A percentile compares a stretch with the other conserved stretches of the same genome.
phyloP scores from a whole-genome alignment of 2,113 vertebrate species.

The Mohoua ochrocephala region DNA sequence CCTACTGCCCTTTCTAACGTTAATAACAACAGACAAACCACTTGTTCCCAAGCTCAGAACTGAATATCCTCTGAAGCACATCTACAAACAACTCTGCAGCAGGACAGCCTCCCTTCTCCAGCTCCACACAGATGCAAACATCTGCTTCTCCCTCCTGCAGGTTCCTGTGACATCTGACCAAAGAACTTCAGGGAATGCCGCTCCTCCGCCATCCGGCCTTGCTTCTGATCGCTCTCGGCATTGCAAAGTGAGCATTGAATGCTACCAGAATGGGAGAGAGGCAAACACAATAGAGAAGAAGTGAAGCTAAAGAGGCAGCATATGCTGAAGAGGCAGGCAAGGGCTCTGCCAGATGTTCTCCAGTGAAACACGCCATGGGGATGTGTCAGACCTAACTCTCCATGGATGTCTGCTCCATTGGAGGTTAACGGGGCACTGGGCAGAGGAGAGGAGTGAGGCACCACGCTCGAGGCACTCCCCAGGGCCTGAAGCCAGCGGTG shows the following conservation, averaged over 20 bases:
- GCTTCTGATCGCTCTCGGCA: rapidly evolving
- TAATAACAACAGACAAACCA: background rate
- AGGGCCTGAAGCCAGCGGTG: background rate
- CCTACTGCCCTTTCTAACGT: background rate
- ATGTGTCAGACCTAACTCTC: background rate
- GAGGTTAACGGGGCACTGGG: background rate
- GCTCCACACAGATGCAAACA: background rate
- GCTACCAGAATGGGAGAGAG: background rate
- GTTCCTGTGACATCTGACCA: background rate
- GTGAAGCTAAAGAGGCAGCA: background rate
- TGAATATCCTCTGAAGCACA: background rate
- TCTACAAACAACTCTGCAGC: background rate
- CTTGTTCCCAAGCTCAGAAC: background rate
- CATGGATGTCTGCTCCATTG: rapidly evolving
- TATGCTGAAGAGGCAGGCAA: background rate
- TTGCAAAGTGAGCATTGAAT: rapidly evolving
- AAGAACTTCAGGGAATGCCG: background rate
- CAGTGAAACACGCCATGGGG: background rate
- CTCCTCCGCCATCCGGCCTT: background rate
- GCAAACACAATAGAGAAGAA: background rate
- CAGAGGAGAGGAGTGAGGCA: background rate
- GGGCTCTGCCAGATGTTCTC: background rate
- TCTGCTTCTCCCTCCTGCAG: background rate
- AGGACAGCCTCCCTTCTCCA: background rate
- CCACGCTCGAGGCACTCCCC: rapidly evolving